Evolutionary conservation across 1,140 invertebrate species (phyloP).

Genomic region (Drosophila ercepeae): DNA sequence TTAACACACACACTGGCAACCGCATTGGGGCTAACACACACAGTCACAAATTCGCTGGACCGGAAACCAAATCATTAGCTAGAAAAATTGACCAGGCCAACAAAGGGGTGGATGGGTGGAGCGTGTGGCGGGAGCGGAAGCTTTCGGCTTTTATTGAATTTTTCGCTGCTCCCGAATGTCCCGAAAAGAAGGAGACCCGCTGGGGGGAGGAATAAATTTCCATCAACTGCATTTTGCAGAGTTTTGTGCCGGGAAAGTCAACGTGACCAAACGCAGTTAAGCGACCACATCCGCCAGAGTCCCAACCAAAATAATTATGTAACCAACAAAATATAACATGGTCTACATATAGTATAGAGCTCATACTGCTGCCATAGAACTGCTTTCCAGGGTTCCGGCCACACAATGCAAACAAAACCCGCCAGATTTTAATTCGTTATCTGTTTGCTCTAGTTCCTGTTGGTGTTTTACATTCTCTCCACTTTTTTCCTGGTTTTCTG

Average conservation of each 20-base stretch:
- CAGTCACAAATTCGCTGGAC: slow-evolving; percentile 21
- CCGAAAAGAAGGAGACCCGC: not conserved
- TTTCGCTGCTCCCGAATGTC: slow-evolving; percentile 19
- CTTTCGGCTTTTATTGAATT: slow-evolving; percentile 44
- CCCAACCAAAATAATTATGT: slow-evolving; percentile 60
- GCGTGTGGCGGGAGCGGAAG: not conserved
- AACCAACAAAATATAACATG: slow-evolving; percentile 60
- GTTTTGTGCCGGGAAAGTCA: slow-evolving; percentile 26
- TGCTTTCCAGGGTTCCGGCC: slow-evolving; percentile 22
- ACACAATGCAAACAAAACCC: slow-evolving; percentile 30
- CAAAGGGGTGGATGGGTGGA: not conserved
- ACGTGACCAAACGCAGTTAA: slow-evolving; percentile 65
- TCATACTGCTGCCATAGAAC: slow-evolving; percentile 2
- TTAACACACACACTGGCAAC: slow-evolving; percentile 60
- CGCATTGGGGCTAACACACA: slow-evolving; percentile 30
- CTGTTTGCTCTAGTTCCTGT: slow-evolving; percentile 17
- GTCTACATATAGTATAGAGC: slow-evolving; percentile 22
- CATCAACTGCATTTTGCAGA: slow-evolving; percentile 47
- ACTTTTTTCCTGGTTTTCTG: slow-evolving; percentile 5
- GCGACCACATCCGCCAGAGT: slow-evolving; percentile 61
- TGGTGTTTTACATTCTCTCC: slow-evolving; percentile 1
- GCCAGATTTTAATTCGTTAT: slow-evolving; percentile 50
- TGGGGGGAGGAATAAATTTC: slow-evolving; percentile 61
- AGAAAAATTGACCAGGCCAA: slow-evolving; percentile 70
- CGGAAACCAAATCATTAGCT: slow-evolving; percentile 78